Evolutionary conservation across 2,113 vertebrate genomes (phyloP).

Genomic region (Formicarius rufipectus): DNA sequence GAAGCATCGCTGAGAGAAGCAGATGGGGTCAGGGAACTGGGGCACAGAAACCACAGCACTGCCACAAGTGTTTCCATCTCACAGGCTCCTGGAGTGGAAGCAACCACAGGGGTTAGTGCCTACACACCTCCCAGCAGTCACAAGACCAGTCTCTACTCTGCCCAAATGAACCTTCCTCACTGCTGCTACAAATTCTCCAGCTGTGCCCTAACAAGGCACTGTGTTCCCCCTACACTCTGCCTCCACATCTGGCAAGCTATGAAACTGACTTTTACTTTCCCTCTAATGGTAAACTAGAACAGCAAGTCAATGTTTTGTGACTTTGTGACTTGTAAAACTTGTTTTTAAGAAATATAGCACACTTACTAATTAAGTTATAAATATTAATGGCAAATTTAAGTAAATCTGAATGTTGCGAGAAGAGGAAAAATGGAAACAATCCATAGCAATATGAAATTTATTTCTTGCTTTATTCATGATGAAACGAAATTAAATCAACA

Average conservation of each 20-base stretch:
- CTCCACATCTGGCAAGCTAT: background rate
- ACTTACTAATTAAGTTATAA: background rate
- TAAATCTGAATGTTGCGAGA: background rate
- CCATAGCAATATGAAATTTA: background rate
- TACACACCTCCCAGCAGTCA: background rate
- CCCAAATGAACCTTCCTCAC: background rate
- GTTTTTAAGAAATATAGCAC: background rate
- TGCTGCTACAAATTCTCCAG: background rate
- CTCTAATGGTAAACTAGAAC: background rate
- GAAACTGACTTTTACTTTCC: background rate
- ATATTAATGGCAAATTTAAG: background rate
- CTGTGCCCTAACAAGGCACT: background rate
- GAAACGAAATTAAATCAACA: background rate
- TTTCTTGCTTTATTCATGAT: background rate
- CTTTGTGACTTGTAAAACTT: background rate
- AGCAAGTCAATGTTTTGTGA: background rate
- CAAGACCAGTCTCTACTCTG: background rate
- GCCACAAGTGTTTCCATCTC: background rate
- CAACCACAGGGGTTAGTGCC: background rate
- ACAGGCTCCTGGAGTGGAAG: background rate
- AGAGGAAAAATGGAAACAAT: background rate
- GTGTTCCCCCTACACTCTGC: background rate
- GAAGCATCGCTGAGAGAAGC: accelerated
- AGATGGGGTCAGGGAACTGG: background rate
- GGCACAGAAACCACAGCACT: background rate